These are phyloP conservation scores for Spodoptera exigua DNA, from an alignment of 2,888 invertebrate genomes.

Conservation along the genomic window DNA sequence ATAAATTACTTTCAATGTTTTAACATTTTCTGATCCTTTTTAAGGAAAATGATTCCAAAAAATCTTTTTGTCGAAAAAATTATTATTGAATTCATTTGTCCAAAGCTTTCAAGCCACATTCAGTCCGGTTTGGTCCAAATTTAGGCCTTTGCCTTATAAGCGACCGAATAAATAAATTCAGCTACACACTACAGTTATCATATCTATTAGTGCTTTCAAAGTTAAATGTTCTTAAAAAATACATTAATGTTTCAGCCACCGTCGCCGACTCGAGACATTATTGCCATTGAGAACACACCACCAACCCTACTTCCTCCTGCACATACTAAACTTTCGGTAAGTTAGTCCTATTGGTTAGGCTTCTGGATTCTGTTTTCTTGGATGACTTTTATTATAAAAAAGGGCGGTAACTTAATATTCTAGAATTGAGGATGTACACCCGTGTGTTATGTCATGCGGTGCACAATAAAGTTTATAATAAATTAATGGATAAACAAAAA, in stretches of 20 bases:
- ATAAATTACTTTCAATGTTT: too few species aligned
- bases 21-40: too few species aligned
- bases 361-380: constrained; percentile 31
- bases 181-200: constrained; percentile 13
- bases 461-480: too few species aligned
- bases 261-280: constrained; percentile 57
- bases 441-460: too few species aligned
- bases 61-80: too few species aligned
- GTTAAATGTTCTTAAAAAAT: constrained; percentile 54
- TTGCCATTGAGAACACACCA: constrained; percentile 46
- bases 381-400: constrained; percentile 5
- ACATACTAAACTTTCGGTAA: constrained; percentile 51
- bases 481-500: too few species aligned
- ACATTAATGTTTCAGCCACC: constrained; percentile 54
- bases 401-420: too few species aligned
- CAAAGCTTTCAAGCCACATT: too few species aligned
- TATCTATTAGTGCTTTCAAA: constrained; percentile 37
- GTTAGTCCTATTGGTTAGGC: constrained; percentile 27
- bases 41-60: too few species aligned
- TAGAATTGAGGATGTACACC: too few species aligned
- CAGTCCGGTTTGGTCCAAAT: too few species aligned
- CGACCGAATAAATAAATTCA: constrained; percentile 20
- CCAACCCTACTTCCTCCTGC: constrained; percentile 33
- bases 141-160: constrained; percentile 6
- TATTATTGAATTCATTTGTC: too few species aligned